Percentiles rank a stretch among this genome's conserved stretches.
phyloP scores from a whole-genome alignment of 2,888 invertebrate species.

The Slavum lentiscoides region DNA sequence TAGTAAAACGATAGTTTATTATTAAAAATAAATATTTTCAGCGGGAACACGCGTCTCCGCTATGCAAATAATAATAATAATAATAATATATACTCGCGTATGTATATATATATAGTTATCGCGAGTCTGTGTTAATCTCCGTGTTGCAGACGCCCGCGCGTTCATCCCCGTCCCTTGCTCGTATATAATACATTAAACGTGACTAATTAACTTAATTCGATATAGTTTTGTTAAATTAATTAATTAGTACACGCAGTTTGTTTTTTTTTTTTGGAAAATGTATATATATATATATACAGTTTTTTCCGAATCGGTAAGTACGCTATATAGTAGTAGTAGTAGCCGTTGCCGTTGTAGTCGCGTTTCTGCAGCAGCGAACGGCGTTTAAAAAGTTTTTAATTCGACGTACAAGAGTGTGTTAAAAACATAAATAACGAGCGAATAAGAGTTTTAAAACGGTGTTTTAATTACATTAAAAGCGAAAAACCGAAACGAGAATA shows the following conservation, averaged over 20 bases:
- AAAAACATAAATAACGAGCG: constrained; percentile 25
- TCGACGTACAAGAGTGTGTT: constrained; percentile 43
- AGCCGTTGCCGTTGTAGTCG: too few relatives aligned
- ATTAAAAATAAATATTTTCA: too few relatives aligned
- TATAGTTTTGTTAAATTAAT: constrained; percentile 45
- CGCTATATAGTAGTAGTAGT: neutral
- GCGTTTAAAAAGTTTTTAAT: constrained; percentile 53
- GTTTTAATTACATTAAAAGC: constrained; percentile 53
- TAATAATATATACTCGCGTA: too few relatives aligned
- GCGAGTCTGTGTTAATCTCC: too few relatives aligned
- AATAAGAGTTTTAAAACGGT: constrained; percentile 48
- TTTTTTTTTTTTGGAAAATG: neutral
- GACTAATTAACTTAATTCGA: constrained; percentile 45
- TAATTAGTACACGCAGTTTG: constrained; percentile 21
- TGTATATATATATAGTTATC: too few relatives aligned
- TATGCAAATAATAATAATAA: too few relatives aligned
- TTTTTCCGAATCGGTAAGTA: neutral
- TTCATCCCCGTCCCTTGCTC: too few relatives aligned
- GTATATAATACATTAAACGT: neutral
- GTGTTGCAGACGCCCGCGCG: too few relatives aligned
- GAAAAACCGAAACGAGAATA: constrained; percentile 41
- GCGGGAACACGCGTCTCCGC: too few relatives aligned
- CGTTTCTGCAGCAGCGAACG: neutral
- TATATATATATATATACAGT: neutral
- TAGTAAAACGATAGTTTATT: too few relatives aligned